Conservation (phyloP, 2,113 vertebrate species). For the Peromyscus californicus region DNA sequence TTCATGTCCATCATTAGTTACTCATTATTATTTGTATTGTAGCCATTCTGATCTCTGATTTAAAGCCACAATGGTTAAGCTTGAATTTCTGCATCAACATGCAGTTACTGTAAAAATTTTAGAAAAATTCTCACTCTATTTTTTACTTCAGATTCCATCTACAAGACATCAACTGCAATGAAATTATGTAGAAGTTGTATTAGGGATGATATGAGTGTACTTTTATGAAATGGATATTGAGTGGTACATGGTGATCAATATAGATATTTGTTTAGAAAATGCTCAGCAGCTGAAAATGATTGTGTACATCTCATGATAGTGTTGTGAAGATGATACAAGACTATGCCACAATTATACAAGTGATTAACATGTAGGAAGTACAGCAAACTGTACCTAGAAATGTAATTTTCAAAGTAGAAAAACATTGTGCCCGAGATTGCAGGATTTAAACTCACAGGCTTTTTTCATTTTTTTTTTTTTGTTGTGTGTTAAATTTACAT, state of each 20-base stretch:
- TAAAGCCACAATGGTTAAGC: background rate
- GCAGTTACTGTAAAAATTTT: background rate
- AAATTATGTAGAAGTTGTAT: background rate
- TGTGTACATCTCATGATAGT: background rate
- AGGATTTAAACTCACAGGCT: background rate
- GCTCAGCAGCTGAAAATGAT: background rate
- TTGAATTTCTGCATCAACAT: background rate
- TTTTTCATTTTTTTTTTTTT: background rate
- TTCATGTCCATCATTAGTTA: background rate
- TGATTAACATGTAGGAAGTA: background rate
- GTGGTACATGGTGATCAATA: background rate
- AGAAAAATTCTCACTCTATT: background rate
- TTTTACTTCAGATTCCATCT: conserved; percentile 17
- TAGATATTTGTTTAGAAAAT: background rate
- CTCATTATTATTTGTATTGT: background rate
- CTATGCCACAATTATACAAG: background rate
- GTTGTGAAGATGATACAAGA: background rate
- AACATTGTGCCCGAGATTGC: background rate
- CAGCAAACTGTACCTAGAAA: background rate
- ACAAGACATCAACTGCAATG: background rate
- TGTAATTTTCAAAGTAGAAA: background rate
- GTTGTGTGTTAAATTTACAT: background rate
- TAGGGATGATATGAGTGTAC: background rate
- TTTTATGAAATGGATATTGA: background rate
- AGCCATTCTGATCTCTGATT: background rate